Evolutionary conservation across 2,888 invertebrate species (phyloP), one percentile per base, ranked within the genome.

Genomic region (Nomada flava): DNA sequence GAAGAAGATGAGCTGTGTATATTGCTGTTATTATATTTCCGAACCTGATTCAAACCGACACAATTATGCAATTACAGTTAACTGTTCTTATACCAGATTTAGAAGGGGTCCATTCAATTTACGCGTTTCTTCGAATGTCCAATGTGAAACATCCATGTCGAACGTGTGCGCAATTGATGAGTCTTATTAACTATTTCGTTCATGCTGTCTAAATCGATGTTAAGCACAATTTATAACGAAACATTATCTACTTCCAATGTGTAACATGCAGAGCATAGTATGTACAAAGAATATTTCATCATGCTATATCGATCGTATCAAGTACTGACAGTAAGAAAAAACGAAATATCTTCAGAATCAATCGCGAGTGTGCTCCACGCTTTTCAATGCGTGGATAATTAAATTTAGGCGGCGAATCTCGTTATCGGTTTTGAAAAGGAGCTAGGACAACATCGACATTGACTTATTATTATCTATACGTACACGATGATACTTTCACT

Each of bases 31-130:
- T 76, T 63, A 65, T 69, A 75, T 79, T 78, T 69, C 65, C 23
- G 64, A 76, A 68, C 29, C 55, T 79, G 74, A 84, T 88, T 88
- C 77, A 75, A 55, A 72, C 20, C 64, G 52, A 20, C 29, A 50
- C 80, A 79, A 87, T 88, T 83, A 88, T 82, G 70, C 77, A 84
- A 82, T 88, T 88, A 82, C 29, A 59, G 42, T 79, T 69, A 86
- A 88, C 65, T 72, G 44, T 63, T 76, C 64, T 77, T 71, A 68
- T 63, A 64, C 36, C 29, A 29, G 42, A n/a, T 18, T 20, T 23
- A 29, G 20, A 50, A 44, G 23, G 29, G 52, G 18, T n/a, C 23
- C n/a, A n/a, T 53, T 20, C 13, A 2, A 53, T 11, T 20, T 23
- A 9, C 11, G 13, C 7, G 15, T 3, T 60, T 65, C n/a, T 50